Evolutionary conservation across 2,888 invertebrate genomes (phyloP), one percentile per base, ranked within the genome.

Genomic region (Plagodis pulveraria): DNA sequence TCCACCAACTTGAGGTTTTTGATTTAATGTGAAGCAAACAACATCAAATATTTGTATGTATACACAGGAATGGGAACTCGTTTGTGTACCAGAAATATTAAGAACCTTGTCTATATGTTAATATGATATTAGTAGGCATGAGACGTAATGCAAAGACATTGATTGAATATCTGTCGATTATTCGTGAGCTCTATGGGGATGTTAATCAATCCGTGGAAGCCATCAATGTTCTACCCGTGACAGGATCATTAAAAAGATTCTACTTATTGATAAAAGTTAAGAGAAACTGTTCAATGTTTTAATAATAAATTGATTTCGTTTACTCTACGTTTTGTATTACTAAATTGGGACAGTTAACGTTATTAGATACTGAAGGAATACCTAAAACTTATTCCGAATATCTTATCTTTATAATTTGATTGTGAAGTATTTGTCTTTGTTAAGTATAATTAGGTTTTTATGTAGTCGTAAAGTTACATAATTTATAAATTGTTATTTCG

Each of bases 151-250:
- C 45, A 22, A 33, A 12, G 33, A 43, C 33, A 45, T 50, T 51
- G 58, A 47, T 54, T 40, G 53, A 50, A 53, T 53, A 58, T 48
- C 48, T 33, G 32, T 33, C 42, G 46, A 44, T 12, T 49, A 6
- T 46, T 32, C 46, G 32, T 35, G 9, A 46, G 41, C 45, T 56
- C 46, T 50, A 44, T 49, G 22, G 7, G 46, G 46, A 58, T 54
- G 56, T 45, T 53, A 61, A 61, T 52, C 56, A 61, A 61, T 52
- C 56, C 38, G 41, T 35, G 48, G 42, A 56, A 52, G 47, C 56
- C 52, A 60, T 60, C 60, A 56, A 48, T 41, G 60, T 6, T 46
- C 43, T 34, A 47, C 42, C 36, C 44, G 56, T 56, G 49, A 50
- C 49, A 47, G 54, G 50, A 54, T 50, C 35, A 34, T 33, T 53